phyloP scores from a whole-genome alignment of 1,140 invertebrate species.

The Diachasmimorpha longicaudata region DNA sequence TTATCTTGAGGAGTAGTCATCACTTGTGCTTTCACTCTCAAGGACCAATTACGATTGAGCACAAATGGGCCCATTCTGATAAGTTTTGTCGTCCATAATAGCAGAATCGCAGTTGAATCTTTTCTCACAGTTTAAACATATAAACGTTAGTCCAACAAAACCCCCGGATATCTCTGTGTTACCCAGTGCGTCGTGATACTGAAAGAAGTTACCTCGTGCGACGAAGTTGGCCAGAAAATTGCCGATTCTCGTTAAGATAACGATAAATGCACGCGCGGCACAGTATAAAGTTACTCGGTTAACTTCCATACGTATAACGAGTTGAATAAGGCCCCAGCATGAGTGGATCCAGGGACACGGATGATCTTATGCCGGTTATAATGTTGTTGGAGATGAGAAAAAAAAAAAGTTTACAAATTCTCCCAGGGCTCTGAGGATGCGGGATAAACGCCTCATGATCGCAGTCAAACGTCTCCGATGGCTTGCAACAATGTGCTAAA shows the following conservation, averaged over 20 bases:
- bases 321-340: not conserved
- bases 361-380: slow-evolving; percentile 8
- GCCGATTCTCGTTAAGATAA: slow-evolving; percentile 40
- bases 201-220: slow-evolving; percentile 25
- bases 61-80: not conserved
- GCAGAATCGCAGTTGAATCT: slow-evolving; percentile 35
- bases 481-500: not conserved
- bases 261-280: slow-evolving; percentile 29
- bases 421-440: not conserved
- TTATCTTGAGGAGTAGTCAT: slow-evolving; percentile 28
- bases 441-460: slow-evolving; percentile 19
- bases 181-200: slow-evolving; percentile 9
- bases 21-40: slow-evolving; percentile 34
- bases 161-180: not conserved
- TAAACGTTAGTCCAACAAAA: not conserved
- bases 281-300: slow-evolving; percentile 32
- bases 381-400: not conserved
- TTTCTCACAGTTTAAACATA: slow-evolving; percentile 28
- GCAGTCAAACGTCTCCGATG: slow-evolving; percentile 6
- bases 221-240: slow-evolving; percentile 39
- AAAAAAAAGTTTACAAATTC: slow-evolving; percentile 12
- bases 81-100: not conserved
- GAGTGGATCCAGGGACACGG: not conserved
- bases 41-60: slow-evolving; percentile 39
- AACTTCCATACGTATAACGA: slow-evolving; percentile 1